Evolutionary conservation across 2,888 invertebrate species (phyloP).

Genomic region (Sylvicola cinctus): DNA sequence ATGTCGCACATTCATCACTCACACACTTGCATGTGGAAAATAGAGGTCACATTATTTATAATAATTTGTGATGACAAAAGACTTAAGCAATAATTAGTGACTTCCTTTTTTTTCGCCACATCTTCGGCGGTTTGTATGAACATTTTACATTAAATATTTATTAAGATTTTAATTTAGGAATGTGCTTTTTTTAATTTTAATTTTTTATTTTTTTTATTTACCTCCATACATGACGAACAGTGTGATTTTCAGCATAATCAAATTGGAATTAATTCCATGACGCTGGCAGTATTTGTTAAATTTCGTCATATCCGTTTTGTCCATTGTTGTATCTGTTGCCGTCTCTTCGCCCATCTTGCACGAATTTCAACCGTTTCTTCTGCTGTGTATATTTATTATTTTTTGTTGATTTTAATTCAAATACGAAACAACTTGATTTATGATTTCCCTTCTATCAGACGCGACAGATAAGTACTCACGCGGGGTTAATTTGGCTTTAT

Average conservation of each 20-base stretch:
- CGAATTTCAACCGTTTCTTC: no score
- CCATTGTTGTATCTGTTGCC: conserved; percentile 12
- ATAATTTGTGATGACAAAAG: background rate
- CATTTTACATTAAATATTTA: background rate
- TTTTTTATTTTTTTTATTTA: conserved; percentile 14
- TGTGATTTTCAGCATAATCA: conserved; percentile 62
- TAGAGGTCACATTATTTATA: no score
- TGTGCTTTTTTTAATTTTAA: background rate
- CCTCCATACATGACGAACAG: conserved; percentile 67
- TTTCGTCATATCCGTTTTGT: conserved; percentile 17
- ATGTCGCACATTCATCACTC: no score
- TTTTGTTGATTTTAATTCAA: background rate
- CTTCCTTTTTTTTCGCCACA: no score
- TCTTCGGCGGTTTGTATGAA: background rate
- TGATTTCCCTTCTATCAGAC: no score
- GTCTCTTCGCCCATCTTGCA: conserved; percentile 16
- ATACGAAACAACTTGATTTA: no score
- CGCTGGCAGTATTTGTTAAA: conserved; percentile 25
- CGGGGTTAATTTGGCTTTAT: no score
- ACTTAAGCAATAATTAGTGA: no score
- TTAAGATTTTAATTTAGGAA: background rate
- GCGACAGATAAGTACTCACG: no score
- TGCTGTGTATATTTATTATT: background rate
- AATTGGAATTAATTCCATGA: conserved; percentile 48
- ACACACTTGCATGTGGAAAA: no score